Conservation (phyloP, 1,140 invertebrate genomes). For the Anastatus disparis region DNA sequence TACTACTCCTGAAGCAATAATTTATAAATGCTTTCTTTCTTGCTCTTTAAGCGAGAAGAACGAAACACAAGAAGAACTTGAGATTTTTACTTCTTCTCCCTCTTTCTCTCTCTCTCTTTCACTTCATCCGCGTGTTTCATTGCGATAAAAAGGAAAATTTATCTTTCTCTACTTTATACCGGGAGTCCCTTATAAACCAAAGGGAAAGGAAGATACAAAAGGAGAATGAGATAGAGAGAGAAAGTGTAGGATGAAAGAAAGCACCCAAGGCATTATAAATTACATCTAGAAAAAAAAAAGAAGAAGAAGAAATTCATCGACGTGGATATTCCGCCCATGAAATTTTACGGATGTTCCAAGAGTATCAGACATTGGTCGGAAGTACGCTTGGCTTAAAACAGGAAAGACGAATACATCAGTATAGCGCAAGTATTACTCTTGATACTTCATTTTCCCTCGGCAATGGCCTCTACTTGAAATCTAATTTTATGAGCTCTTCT, state of each 20-base stretch:
- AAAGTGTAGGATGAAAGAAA: slow-evolving; percentile 9
- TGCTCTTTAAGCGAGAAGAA: no score
- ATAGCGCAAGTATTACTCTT: slow-evolving; percentile 18
- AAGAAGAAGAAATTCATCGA: slow-evolving; percentile 31
- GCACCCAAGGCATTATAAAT: slow-evolving; percentile 32
- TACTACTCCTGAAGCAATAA: slow-evolving; percentile 3
- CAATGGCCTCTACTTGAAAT: slow-evolving; percentile 48
- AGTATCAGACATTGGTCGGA: not conserved
- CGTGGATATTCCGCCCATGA: slow-evolving; percentile 25
- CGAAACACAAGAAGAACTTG: not conserved
- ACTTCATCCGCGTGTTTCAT: slow-evolving; percentile 38
- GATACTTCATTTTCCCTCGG: slow-evolving; percentile 37
- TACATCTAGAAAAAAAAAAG: no score
- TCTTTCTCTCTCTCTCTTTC: no score
- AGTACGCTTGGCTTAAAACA: slow-evolving; percentile 16
- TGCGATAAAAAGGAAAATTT: slow-evolving; percentile 37
- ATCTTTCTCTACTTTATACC: no score
- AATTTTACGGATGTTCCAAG: slow-evolving; percentile 32
- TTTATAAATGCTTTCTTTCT: slow-evolving; percentile 30
- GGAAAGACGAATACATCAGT: slow-evolving; percentile 47
- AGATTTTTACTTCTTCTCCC: no score
- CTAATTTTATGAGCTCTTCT: slow-evolving; percentile 49
- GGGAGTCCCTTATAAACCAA: slow-evolving; percentile 23
- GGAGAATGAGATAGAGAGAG: not conserved
- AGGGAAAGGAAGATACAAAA: not conserved